Base-by-base conservation (phyloP, 2,113 vertebrate species). In the Eudyptes chrysolophus region DNA sequence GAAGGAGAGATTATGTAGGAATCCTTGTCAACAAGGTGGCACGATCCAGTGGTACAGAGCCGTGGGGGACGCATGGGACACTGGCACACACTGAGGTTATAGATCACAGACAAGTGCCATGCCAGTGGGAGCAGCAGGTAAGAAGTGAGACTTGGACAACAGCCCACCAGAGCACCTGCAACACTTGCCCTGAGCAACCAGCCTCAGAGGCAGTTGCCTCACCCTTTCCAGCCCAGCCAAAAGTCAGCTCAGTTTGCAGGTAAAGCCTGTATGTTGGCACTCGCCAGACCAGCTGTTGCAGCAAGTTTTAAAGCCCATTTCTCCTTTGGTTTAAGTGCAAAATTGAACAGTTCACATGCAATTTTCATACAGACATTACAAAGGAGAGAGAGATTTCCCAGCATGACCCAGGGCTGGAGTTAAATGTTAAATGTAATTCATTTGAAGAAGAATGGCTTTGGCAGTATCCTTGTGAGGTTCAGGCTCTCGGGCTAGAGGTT, bases 241-340 rank as follows among this genome's bases (percentile, higher is more conserved):
- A 46, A 4, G 16, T 25, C 54, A 69, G 58, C 70, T 40, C 71
- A 19, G 30, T 16, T 8, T 38, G 69, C 30, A 76, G 92, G 72
- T 60, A 30, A 60, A 54, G 65, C 76, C 87, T 62, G 40, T 5
- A 30, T 4, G 0, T 13, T 58, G 49, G 60, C 68, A 32, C 68
- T 64, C 7, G 1, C 83, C 57, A 29, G 5, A 83, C 12, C 29
- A 60, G 68, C 57, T 57, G 60, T 5, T 38, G 72, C 19, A 77
- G 55, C 54, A 72, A 57, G 38, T 38, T 74, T 74, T 83, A 88
- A 95, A 95, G 93, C 84, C 83, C 54, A 2, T 26, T 87, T 95
- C 84, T 96, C 94, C 83, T 94, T 95, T 97, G 95, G 95, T 95
- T 89, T 89, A 87, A 95, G 91, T 94, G 87, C 85, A 96, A 76